A percentile compares a stretch with the other conserved stretches of the same genome.
Conservation (phyloP, 1,140 invertebrate species). For the Philopotamus ludificatus region DNA sequence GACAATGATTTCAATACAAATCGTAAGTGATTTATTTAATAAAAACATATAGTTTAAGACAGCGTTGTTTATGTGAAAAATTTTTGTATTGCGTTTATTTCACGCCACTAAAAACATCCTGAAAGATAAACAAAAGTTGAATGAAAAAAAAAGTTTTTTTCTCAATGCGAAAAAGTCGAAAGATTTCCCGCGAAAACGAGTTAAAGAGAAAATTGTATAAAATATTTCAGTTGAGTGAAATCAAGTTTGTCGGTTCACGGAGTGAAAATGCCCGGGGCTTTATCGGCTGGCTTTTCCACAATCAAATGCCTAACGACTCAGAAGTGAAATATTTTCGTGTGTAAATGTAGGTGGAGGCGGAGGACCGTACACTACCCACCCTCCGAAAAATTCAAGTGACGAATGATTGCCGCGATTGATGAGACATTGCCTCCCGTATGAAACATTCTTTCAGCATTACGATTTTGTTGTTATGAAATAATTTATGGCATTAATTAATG, state of each 20-base stretch:
- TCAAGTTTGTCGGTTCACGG: slow-evolving; percentile 30
- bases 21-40: slow-evolving; percentile 44
- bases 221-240: slow-evolving; percentile 34
- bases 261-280: slow-evolving; percentile 30
- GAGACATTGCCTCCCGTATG: neutral
- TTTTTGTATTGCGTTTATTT: too few species aligned
- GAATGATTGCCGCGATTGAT: slow-evolving; percentile 19
- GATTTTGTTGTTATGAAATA: too few species aligned
- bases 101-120: too few species aligned
- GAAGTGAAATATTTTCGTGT: slow-evolving; percentile 34
- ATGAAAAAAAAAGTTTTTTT: too few species aligned
- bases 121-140: too few species aligned
- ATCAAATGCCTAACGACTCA: slow-evolving; percentile 35
- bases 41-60: too few species aligned
- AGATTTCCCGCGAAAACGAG: slow-evolving; percentile 26
- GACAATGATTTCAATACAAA: slow-evolving; percentile 64
- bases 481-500: too few species aligned
- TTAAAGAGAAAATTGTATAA: slow-evolving; percentile 36
- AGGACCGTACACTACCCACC: neutral
- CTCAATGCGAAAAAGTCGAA: slow-evolving; percentile 18
- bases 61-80: too few species aligned
- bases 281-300: slow-evolving; percentile 30
- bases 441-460: too few species aligned
- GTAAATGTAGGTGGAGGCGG: slow-evolving; percentile 12
- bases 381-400: neutral